Conservation (phyloP, 2,888 invertebrate species). For the Cepaea hortensis region DNA sequence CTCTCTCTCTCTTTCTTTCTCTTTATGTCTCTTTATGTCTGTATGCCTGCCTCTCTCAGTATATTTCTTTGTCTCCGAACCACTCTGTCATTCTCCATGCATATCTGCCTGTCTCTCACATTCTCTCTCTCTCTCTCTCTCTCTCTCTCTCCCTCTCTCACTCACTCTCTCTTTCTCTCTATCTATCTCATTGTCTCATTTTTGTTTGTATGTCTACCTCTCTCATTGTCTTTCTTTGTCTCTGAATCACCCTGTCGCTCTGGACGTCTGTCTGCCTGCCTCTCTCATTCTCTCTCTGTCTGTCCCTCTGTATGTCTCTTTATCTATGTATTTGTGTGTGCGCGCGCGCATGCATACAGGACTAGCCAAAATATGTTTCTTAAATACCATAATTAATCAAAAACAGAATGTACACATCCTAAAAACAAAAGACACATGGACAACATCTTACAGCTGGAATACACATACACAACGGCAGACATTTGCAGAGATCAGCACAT, state of each 20-base stretch:
- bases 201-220: not conserved
- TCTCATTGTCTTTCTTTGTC: not conserved
- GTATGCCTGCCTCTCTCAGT: not conserved
- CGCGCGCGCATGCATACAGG: not conserved
- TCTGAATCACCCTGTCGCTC: not conserved
- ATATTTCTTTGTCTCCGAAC: not conserved
- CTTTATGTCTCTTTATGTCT: not conserved
- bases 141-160: not conserved
- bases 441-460: too few species aligned
- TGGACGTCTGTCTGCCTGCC: not conserved
- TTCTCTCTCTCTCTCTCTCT: not conserved
- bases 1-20: not conserved
- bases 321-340: not conserved
- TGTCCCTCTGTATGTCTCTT: too few species aligned
- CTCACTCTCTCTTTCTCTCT: not conserved
- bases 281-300: not conserved
- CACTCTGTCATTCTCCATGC: not conserved
- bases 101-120: not conserved
- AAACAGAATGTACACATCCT: too few species aligned
- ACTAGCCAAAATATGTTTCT: too few species aligned
- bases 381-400: too few species aligned
- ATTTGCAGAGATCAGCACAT: too few species aligned
- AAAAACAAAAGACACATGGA: too few species aligned
- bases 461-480: too few species aligned
- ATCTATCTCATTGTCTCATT: not conserved